Percentiles rank a stretch among this genome's conserved stretches.
Conservation (phyloP, 1,140 invertebrate species). For the Chymomyza costata region DNA sequence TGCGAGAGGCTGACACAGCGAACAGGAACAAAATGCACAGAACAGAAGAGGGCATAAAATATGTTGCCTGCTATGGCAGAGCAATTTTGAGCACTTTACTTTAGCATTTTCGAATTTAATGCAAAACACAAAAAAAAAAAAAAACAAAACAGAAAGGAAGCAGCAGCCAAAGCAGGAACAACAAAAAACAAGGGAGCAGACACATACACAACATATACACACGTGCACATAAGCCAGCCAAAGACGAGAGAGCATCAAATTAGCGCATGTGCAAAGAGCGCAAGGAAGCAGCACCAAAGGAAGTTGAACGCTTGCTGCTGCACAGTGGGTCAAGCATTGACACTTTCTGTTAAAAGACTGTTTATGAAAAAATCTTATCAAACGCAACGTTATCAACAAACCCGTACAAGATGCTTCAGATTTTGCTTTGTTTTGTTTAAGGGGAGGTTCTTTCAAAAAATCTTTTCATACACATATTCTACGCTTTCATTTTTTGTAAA, state of each 20-base stretch:
- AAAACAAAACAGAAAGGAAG: constrained; percentile 26
- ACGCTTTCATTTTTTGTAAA: too few relatives aligned
- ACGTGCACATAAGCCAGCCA: constrained; percentile 2
- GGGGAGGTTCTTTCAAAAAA: too few relatives aligned
- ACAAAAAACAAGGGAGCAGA: constrained; percentile 46
- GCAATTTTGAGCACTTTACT: constrained; percentile 51
- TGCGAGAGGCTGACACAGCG: constrained; percentile 1
- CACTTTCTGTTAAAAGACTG: too few relatives aligned
- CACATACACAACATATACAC: constrained; percentile 1
- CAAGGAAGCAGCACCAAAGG: constrained; percentile 30
- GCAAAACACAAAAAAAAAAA: constrained; percentile 11
- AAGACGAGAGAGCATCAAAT: constrained; percentile 4
- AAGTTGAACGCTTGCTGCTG: constrained; percentile 24
- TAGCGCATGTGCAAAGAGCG: constrained; percentile 23
- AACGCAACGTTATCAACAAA: too few relatives aligned
- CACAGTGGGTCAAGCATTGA: constrained; percentile 26
- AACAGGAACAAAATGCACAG: constrained; percentile 8
- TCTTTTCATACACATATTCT: too few relatives aligned
- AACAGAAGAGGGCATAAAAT: constrained; percentile 22
- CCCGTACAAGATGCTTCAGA: too few relatives aligned
- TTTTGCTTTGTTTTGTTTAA: too few relatives aligned
- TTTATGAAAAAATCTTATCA: too few relatives aligned
- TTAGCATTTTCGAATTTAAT: constrained; percentile 44
- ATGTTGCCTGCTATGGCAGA: constrained; percentile 31
- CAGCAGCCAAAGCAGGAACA: constrained; percentile 42